Base-by-base conservation (phyloP, 2,113 vertebrate species). In the Gallinago jamesoni region DNA sequence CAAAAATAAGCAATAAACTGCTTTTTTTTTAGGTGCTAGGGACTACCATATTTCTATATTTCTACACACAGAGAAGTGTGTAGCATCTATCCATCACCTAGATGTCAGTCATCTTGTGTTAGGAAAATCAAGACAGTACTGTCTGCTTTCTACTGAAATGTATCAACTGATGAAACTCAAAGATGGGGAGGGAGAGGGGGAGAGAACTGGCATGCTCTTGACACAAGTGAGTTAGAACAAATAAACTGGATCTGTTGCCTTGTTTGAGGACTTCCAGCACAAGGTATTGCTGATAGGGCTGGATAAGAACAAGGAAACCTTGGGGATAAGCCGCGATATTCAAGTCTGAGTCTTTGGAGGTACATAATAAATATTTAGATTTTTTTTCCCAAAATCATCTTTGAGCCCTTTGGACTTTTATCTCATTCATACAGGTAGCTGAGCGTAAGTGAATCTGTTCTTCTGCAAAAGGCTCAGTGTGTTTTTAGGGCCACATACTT, bases 261-360 rank as follows among this genome's bases (percentile, higher is more conserved):
- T 5, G 0, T 75, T 78, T 0, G 0, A 60, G 20, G 39, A 20
- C 15, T 62, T 74, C 59, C 50, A 77, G 14, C 45, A 19, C 0
- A 2, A 59, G 39, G 14, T 28, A 25, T 53, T 30, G 27, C 28
- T 84, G 19, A 41, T 81, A 17, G 14, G 19, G 33, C 43, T 22
- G 33, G 15, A 5, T 60, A 33, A 91, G 39, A 91, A 47, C 21
- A 93, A 78, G 86, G 35, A 91, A 75, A 39, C 30, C 14, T 52
- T 48, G 35, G 18, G 14, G 13, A 64, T 37, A 72, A 87, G 17
- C n/a, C 3, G 18, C 0, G 1, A 20, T 82, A 89, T 78, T 89
- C 13, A 33, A 50, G 11, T 73, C 56, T 60, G 73, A 87, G 47
- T 52, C 30, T 89, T 53, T 45, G 48, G 50, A 68, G 39, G 56